Evolutionary conservation across 2,888 invertebrate genomes (phyloP).

Genomic region (Drosophila fungiperda): DNA sequence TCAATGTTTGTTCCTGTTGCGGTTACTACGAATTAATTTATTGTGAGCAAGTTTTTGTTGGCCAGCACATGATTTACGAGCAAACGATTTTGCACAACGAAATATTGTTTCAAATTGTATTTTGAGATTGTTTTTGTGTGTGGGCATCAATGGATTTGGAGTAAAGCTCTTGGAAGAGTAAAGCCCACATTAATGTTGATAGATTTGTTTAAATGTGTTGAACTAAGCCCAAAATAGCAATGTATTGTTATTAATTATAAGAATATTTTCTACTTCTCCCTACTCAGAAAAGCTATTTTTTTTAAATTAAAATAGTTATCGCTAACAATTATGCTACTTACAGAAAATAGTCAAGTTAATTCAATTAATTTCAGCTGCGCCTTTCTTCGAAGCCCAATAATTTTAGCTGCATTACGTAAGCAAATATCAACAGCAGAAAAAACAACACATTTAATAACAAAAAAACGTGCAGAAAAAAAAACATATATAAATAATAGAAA

Average conservation of each 20-base stretch:
- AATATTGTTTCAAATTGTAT: conserved; percentile 23
- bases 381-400: conserved; percentile 25
- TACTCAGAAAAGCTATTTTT: neutral
- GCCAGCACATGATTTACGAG: conserved; percentile 64
- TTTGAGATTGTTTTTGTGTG: neutral
- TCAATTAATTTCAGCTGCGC: conserved; percentile 61
- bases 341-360: conserved; percentile 37
- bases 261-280: neutral
- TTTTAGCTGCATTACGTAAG: conserved; percentile 58
- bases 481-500: conserved; percentile 1
- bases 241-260: neutral
- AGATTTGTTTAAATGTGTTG: neutral
- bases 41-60: conserved; percentile 53
- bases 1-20: conserved; percentile 8
- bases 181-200: neutral
- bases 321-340: conserved; percentile 13
- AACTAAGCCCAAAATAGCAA: neutral
- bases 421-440: conserved; percentile 53
- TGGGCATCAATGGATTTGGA: neutral
- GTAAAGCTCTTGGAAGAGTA: conserved; percentile 1
- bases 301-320: neutral
- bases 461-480: conserved; percentile 37
- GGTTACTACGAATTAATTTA: conserved; percentile 63
- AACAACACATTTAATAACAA: conserved; percentile 4
- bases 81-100: conserved; percentile 30